Percentiles rank a stretch among this genome's conserved stretches.
These are phyloP conservation scores for Gymnothorax javanicus DNA, from an alignment of 2,797 vertebrate species.

Conservation along the genomic window DNA sequence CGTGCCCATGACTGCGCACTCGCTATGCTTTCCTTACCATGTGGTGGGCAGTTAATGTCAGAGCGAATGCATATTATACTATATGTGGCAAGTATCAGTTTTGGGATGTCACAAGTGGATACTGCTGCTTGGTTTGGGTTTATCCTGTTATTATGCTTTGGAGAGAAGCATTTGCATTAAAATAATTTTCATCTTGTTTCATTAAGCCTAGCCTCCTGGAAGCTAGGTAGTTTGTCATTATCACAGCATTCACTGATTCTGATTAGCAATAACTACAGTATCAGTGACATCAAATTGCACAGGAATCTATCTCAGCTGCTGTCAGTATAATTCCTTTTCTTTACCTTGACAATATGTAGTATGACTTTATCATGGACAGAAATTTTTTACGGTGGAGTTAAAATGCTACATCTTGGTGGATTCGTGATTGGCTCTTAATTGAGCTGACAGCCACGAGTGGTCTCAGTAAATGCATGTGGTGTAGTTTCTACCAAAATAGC, in stretches of 20 bases:
- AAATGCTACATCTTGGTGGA: constrained; percentile 3
- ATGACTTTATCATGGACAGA: background rate
- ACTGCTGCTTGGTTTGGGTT: too few relatives aligned
- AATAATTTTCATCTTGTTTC: too few relatives aligned
- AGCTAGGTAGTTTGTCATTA: background rate
- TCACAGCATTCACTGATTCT: background rate
- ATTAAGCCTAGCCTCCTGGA: background rate
- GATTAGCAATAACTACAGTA: background rate
- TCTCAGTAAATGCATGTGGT: constrained; percentile 6
- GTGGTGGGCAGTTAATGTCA: background rate
- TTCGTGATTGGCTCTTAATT: constrained; percentile 15
- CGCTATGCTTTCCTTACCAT: background rate
- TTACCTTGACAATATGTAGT: background rate
- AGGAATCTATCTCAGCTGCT: background rate
- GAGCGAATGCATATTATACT: background rate
- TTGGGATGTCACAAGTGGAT: too few relatives aligned
- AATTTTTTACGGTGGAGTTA: background rate
- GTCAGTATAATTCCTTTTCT: background rate
- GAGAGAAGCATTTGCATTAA: background rate
- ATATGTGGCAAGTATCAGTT: too few relatives aligned
- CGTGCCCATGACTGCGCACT: background rate
- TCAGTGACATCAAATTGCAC: background rate
- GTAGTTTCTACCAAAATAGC: constrained; percentile 3
- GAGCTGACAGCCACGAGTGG: constrained; percentile 22
- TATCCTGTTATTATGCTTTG: background rate